Conservation (phyloP, 35 echinoderm and acorn worm species). For the Stichopus chloronotus region DNA sequence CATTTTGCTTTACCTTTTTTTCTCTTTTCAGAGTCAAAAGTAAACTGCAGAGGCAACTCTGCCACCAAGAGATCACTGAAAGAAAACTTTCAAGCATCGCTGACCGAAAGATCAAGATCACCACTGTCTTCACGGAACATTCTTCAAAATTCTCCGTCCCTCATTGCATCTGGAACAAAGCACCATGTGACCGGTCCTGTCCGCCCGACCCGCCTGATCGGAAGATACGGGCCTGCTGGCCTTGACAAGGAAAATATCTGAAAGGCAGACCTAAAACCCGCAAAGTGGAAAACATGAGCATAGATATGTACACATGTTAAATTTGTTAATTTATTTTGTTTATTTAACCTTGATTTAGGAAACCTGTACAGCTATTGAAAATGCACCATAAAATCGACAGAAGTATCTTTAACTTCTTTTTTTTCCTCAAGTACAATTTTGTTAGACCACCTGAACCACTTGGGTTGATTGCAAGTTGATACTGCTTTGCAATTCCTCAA, state of each 20-base stretch:
- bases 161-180: neutral
- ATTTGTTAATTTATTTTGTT: neutral
- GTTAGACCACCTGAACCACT: too few relatives aligned
- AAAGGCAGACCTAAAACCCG: neutral
- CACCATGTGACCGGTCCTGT: neutral
- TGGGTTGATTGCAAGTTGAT: too few relatives aligned
- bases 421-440: too few relatives aligned
- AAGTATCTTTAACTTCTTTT: too few relatives aligned
- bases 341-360: neutral
- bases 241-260: slow-evolving; percentile 37
- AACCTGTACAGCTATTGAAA: too few relatives aligned
- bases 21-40: slow-evolving; percentile 20
- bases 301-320: neutral
- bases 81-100: slow-evolving; percentile 5
- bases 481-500: too few relatives aligned
- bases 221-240: slow-evolving; percentile 3
- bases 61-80: slow-evolving; percentile 26
- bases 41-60: neutral
- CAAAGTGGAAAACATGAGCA: neutral
- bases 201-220: neutral
- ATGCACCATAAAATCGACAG: too few relatives aligned
- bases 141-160: neutral
- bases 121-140: slow-evolving; percentile 34
- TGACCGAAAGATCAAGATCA: slow-evolving; percentile 12
- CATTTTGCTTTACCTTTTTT: neutral